Evolutionary conservation across 2,113 vertebrate genomes (phyloP).

Genomic region (Psammodynastes pulverulentus): DNA sequence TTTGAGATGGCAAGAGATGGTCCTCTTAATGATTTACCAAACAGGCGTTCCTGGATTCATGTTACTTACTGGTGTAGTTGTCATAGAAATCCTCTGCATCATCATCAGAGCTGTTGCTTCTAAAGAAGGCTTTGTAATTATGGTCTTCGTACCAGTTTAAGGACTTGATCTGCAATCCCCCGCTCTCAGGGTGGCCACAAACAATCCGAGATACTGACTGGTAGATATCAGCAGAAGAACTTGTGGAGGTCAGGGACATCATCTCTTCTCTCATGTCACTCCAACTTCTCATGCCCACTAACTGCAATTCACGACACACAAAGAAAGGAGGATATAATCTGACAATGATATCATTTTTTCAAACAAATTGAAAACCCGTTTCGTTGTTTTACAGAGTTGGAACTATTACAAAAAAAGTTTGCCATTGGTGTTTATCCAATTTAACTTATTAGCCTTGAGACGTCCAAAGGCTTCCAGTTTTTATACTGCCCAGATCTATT

Average conservation of each 20-base stretch:
- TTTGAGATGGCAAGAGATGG: background rate
- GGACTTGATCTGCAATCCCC: conserved; percentile 96
- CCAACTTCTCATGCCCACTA: conserved; percentile 90
- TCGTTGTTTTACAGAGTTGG: background rate
- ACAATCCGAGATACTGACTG: conserved; percentile 94
- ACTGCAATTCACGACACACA: conserved; percentile 56
- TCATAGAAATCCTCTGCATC: conserved; percentile 71
- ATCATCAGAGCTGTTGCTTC: conserved; percentile 75
- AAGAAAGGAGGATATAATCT: background rate
- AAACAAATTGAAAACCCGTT: background rate
- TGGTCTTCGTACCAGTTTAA: conserved; percentile 99
- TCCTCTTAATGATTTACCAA: background rate
- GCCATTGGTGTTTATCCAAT: background rate
- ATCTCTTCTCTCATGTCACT: conserved; percentile 92
- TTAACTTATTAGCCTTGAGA: background rate
- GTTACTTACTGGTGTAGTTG: conserved; percentile 77
- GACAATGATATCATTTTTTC: background rate
- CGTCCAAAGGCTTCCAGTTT: background rate
- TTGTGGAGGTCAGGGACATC: conserved; percentile 79
- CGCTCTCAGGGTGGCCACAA: conserved; percentile 93
- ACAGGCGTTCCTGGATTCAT: background rate
- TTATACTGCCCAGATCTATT: background rate
- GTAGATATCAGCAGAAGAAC: conserved; percentile 87
- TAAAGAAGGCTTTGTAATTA: conserved; percentile 96
- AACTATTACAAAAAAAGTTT: background rate